phyloP scores from a whole-genome alignment of 2,888 invertebrate genomes.

The Drosophila demipolita region DNA sequence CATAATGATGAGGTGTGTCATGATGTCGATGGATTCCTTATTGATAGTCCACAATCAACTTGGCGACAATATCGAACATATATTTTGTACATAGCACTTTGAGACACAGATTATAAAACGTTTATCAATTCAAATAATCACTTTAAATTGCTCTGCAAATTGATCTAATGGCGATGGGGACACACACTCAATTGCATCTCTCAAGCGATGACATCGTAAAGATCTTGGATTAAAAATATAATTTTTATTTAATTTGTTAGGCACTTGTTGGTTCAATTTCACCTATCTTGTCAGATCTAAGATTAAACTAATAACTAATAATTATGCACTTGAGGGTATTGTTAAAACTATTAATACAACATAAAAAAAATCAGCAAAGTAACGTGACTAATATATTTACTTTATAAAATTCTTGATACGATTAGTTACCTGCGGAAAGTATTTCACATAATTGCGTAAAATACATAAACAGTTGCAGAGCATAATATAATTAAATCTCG shows the following conservation, averaged over 20 bases:
- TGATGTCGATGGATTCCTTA: background rate
- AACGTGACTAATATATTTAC: background rate
- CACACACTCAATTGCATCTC: background rate
- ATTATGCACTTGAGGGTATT: background rate
- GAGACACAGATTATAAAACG: background rate
- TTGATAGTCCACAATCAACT: slow-evolving; percentile 27
- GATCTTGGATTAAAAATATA: background rate
- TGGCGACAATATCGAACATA: slow-evolving; percentile 17
- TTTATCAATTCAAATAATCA: background rate
- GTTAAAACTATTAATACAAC: background rate
- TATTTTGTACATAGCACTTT: background rate
- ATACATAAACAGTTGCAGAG: background rate
- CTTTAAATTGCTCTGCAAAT: background rate
- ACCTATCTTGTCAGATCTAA: background rate
- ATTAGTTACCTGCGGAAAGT: background rate
- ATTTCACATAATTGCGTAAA: background rate
- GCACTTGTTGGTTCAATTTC: background rate
- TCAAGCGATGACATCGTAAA: background rate
- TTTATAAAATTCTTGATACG: background rate
- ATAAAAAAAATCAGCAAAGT: background rate
- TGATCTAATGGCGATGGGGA: background rate
- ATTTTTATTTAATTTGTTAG: background rate
- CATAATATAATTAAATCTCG: background rate
- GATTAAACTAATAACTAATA: background rate
- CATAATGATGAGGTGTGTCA: slow-evolving; percentile 43